Conservation (phyloP, 1,140 invertebrate species). For the Drosophila subobscura region DNA sequence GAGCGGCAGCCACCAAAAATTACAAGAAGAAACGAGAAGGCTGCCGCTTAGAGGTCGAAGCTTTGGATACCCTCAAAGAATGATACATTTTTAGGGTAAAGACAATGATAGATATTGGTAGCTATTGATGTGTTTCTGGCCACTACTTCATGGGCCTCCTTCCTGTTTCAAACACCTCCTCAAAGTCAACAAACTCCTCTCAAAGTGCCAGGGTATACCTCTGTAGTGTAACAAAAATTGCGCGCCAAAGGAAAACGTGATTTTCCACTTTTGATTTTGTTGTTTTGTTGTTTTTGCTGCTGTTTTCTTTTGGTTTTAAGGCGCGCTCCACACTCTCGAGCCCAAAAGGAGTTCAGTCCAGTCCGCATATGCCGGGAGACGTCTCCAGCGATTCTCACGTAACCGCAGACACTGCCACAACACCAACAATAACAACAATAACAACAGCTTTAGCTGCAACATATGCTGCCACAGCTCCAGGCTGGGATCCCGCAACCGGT, state of each 20-base stretch:
- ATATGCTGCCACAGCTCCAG: slow-evolving; percentile 56
- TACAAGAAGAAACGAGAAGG: slow-evolving; percentile 46
- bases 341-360: slow-evolving; percentile 63
- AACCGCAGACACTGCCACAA: slow-evolving; percentile 42
- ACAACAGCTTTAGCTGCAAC: slow-evolving; percentile 27
- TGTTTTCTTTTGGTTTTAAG: slow-evolving; percentile 25
- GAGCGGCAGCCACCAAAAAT: slow-evolving; percentile 35
- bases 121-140: too few species aligned
- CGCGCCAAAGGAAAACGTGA: slow-evolving; percentile 75
- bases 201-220: too few species aligned
- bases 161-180: too few species aligned
- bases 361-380: slow-evolving; percentile 23
- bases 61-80: too few species aligned
- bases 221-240: slow-evolving; percentile 61
- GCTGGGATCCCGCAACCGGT: slow-evolving; percentile 49
- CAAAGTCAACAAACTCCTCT: slow-evolving; percentile 8
- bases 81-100: too few species aligned
- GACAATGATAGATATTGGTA: too few species aligned
- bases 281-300: slow-evolving; percentile 15
- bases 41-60: too few species aligned
- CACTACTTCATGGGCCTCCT: too few species aligned
- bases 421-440: slow-evolving; percentile 30
- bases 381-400: slow-evolving; percentile 65
- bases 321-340: slow-evolving; percentile 36
- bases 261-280: slow-evolving; percentile 74